Evolutionary conservation across 2,797 vertebrate species (phyloP), one percentile per base, ranked within the genome.

Genomic region (Petrocephalus sullivani): DNA sequence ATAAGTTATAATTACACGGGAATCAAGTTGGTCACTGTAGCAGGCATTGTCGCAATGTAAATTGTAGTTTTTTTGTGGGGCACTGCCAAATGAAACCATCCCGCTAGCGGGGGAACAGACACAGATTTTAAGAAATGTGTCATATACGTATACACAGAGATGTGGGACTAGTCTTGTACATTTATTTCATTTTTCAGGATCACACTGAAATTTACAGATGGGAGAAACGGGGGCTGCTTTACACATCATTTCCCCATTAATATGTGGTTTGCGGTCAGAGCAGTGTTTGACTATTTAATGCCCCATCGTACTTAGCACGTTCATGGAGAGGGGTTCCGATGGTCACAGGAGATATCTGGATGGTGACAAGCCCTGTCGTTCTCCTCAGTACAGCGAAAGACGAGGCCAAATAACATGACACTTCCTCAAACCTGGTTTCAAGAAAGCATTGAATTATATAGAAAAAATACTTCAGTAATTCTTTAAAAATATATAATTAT

Each of bases 401-500:
- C 23, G 51, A 85, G 83, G 82, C n/a, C 58, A 85, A 53, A 86
- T 23, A 56, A 88, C 33, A 33, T 5, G 46, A 23, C n/a, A 71
- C 21, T 86, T 87, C 85, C 78, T 23, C 21, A 78, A 87, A 51
- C 60, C 71, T 57, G 71, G n/a, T 54, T 64, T 83, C 60, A 71
- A 88, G 49, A 89, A 84, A 88, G 61, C n/a, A 86, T 57, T 23
- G 81, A 87, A 60, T 89, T 87, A 84, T 86, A 85, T 41, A 67
- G 83, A 86, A 85, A 85, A 85, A 71, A 86, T 57, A 86, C 49
- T 46, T 88, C 60, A 87, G 87, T 71, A 85, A 85, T 87, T 78
- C 87, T 84, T 57, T 57, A 84, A 87, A 85, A 88, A 85, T 82
- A 85, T 86, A 88, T 78, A 86, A 89, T 85, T 87, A 83, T 85